Percentiles rank a stretch among this genome's conserved stretches.
phyloP scores from a whole-genome alignment of 2,113 vertebrate genomes.

The Lucifuga dentata region DNA sequence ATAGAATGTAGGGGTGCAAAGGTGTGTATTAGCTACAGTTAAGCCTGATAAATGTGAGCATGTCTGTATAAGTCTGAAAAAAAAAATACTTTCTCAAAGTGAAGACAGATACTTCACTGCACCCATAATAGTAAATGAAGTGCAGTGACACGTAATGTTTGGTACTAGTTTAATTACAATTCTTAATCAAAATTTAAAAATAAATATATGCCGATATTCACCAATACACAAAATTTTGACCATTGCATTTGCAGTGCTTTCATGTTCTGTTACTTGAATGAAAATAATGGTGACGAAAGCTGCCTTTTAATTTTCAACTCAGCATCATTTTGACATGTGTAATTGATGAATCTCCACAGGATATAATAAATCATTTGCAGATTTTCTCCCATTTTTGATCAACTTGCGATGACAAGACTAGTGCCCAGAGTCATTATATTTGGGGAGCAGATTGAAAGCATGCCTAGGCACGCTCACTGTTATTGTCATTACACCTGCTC shows the following conservation, averaged over 20 bases:
- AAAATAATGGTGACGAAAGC: conserved; percentile 67
- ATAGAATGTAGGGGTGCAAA: conserved; percentile 36
- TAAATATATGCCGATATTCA: neutral
- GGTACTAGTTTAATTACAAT: neutral
- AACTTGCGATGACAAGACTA: conserved; percentile 65
- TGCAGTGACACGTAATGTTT: neutral
- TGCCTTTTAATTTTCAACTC: conserved; percentile 79
- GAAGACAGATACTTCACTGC: no score
- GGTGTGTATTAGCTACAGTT: neutral
- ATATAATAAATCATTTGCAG: conserved; percentile 80
- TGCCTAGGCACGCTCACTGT: conserved; percentile 68
- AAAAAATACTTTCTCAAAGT: no score
- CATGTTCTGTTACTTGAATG: conserved; percentile 42
- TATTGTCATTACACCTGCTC: conserved; percentile 59
- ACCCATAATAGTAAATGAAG: neutral
- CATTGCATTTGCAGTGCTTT: conserved; percentile 26
- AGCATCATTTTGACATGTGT: conserved; percentile 75
- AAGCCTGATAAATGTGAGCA: neutral
- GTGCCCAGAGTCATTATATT: conserved; percentile 66
- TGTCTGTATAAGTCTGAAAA: neutral
- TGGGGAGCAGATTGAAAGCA: conserved; percentile 74
- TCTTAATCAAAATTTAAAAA: neutral
- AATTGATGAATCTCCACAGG: conserved; percentile 77
- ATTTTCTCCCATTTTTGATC: conserved; percentile 72
- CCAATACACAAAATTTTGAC: neutral